Conservation (phyloP, 1,140 invertebrate species). For the Drosophila willistoni region DNA sequence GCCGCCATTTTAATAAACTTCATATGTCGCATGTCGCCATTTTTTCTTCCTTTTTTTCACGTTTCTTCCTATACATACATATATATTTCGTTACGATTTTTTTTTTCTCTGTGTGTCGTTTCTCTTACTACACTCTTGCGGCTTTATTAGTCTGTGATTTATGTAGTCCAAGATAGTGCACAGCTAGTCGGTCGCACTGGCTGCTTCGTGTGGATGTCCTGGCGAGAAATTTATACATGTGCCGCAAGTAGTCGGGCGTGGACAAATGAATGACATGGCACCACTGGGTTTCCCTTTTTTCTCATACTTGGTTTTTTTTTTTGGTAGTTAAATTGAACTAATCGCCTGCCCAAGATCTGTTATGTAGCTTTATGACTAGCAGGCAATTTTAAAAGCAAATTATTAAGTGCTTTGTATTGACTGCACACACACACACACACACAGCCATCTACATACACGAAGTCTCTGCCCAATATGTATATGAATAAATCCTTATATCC, state of each 20-base stretch:
- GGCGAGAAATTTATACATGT: slow-evolving; percentile 74
- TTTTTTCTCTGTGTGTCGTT: slow-evolving; percentile 30
- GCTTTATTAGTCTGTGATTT: slow-evolving; percentile 81
- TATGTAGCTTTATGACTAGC: slow-evolving; percentile 74
- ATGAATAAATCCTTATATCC: slow-evolving; percentile 3
- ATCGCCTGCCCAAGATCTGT: slow-evolving; percentile 69
- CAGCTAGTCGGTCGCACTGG: slow-evolving; percentile 47
- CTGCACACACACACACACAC: slow-evolving; percentile 47
- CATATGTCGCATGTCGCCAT: slow-evolving; percentile 81
- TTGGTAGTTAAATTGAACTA: slow-evolving; percentile 77
- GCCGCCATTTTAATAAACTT: slow-evolving; percentile 80
- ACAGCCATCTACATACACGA: not conserved
- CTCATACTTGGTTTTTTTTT: slow-evolving; percentile 41
- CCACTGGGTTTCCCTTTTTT: slow-evolving; percentile 44
- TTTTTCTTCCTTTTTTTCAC: slow-evolving; percentile 59
- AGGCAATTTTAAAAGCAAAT: slow-evolving; percentile 69
- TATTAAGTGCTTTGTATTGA: slow-evolving; percentile 71
- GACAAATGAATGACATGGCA: slow-evolving; percentile 80
- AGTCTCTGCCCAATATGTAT: not conserved
- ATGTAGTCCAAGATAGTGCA: slow-evolving; percentile 78
- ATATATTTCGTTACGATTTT: slow-evolving; percentile 19
- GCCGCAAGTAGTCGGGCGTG: slow-evolving; percentile 75
- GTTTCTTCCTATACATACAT: slow-evolving; percentile 42
- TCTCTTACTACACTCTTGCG: slow-evolving; percentile 68
- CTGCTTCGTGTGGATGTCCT: slow-evolving; percentile 58